Conservation (phyloP, 2,888 invertebrate genomes). For the Automeris io region DNA sequence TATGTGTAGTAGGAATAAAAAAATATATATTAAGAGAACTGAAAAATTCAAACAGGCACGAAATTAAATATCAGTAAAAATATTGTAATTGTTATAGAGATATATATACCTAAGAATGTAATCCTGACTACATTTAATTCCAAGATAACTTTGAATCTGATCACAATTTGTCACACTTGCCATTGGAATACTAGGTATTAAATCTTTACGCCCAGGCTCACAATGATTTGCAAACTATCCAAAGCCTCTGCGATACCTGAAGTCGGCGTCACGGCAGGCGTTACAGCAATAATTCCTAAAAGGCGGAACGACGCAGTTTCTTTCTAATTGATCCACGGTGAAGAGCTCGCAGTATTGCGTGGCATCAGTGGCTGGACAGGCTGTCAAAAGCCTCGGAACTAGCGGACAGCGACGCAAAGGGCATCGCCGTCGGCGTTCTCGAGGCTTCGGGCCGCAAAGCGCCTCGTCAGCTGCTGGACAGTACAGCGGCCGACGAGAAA, state of each 20-base stretch:
- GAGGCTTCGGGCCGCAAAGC: constrained; percentile 73
- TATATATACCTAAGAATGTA: too few relatives aligned
- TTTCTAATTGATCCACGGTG: constrained; percentile 45
- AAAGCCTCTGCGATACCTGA: constrained; percentile 17
- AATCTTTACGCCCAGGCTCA: neutral
- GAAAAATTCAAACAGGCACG: too few relatives aligned
- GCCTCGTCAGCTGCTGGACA: constrained; percentile 70
- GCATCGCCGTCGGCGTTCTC: constrained; percentile 71
- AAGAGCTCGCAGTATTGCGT: constrained; percentile 70
- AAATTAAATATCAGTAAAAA: too few relatives aligned
- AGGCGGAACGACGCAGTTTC: constrained; percentile 75
- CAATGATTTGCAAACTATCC: constrained; percentile 12
- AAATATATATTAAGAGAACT: too few relatives aligned
- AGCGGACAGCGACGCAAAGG: constrained; percentile 49
- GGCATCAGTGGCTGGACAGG: constrained; percentile 48
- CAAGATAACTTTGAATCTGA: too few relatives aligned
- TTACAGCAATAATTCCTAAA: constrained; percentile 79
- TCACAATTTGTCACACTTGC: too few relatives aligned
- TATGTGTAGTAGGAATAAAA: too few relatives aligned
- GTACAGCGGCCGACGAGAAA: constrained; percentile 69
- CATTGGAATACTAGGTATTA: neutral
- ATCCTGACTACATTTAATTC: too few relatives aligned
- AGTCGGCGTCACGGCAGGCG: constrained; percentile 52
- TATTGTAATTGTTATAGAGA: too few relatives aligned
- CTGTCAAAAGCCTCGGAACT: constrained; percentile 22